Percentiles rank a stretch among this genome's conserved stretches.
Conservation (phyloP, 2,113 vertebrate genomes). For the Psophia crepitans region DNA sequence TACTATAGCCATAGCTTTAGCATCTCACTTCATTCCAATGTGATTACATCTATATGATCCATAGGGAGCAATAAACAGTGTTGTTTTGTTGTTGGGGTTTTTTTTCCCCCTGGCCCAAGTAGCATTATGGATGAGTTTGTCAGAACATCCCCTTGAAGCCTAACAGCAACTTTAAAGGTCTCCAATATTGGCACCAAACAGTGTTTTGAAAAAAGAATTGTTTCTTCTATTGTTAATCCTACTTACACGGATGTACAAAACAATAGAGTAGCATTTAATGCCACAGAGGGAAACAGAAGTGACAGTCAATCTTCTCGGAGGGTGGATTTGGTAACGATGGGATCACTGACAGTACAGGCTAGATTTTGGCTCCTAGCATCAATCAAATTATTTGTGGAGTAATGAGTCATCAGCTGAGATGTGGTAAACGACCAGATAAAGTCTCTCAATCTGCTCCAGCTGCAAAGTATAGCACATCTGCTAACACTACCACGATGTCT, state of each 20-base stretch:
- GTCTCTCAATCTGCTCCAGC: background rate
- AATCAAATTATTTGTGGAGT: background rate
- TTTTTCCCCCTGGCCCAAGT: background rate
- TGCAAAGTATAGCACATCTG: background rate
- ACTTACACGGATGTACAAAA: background rate
- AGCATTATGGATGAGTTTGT: background rate
- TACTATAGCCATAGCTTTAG: background rate
- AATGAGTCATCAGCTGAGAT: background rate
- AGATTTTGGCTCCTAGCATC: background rate
- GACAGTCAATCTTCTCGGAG: background rate
- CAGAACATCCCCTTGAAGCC: background rate
- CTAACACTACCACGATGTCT: background rate
- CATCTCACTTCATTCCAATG: background rate
- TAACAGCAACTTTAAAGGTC: background rate
- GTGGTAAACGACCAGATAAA: background rate
- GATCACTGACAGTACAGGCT: background rate
- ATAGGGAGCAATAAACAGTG: background rate
- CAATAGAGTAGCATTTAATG: background rate
- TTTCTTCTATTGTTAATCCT: background rate
- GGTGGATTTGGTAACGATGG: background rate
- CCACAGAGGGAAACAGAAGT: background rate
- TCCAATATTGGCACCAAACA: background rate
- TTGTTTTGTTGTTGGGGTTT: no score
- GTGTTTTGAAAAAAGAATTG: background rate
- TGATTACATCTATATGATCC: background rate